phyloP scores from a whole-genome alignment of 2,797 vertebrate genomes.

The Philypnodon macrostomus region DNA sequence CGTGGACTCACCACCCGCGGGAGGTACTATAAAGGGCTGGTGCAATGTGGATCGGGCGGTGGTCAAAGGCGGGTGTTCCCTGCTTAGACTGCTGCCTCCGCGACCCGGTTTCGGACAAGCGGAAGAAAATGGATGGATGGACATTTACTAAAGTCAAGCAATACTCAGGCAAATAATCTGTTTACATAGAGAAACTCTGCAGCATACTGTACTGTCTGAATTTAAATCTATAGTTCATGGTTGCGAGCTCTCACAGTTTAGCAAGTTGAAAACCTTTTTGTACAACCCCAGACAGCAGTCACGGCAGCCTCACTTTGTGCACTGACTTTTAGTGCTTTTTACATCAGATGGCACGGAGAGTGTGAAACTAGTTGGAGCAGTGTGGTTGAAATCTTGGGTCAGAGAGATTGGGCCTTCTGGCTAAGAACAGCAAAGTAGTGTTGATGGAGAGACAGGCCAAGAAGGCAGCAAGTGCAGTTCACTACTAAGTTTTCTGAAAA shows the following conservation, averaged over 20 bases:
- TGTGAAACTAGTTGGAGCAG: conserved; percentile 39
- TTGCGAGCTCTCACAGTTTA: neutral
- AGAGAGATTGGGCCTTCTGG: conserved; percentile 43
- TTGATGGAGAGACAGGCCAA: conserved; percentile 28
- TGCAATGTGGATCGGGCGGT: too few species aligned
- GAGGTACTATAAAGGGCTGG: too few species aligned
- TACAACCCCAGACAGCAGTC: conserved; percentile 17
- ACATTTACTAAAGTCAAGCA: too few species aligned
- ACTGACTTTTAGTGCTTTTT: conserved; percentile 36
- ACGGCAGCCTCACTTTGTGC: conserved; percentile 33
- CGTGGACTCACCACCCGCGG: too few species aligned
- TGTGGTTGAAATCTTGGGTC: conserved; percentile 43
- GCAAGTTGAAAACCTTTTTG: neutral
- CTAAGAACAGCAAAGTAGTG: conserved; percentile 42
- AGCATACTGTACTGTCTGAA: neutral
- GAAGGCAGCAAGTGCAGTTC: conserved; percentile 32
- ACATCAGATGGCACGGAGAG: conserved; percentile 25
- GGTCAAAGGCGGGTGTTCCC: too few species aligned
- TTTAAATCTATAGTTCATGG: neutral
- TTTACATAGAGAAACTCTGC: neutral
- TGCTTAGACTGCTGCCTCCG: too few species aligned
- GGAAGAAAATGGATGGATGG: too few species aligned
- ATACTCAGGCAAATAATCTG: neutral
- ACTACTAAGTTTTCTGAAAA: conserved; percentile 38
- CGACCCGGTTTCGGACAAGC: too few species aligned